phyloP scores from a whole-genome alignment of 1,140 invertebrate genomes.

The Andrena cerasifolii region DNA sequence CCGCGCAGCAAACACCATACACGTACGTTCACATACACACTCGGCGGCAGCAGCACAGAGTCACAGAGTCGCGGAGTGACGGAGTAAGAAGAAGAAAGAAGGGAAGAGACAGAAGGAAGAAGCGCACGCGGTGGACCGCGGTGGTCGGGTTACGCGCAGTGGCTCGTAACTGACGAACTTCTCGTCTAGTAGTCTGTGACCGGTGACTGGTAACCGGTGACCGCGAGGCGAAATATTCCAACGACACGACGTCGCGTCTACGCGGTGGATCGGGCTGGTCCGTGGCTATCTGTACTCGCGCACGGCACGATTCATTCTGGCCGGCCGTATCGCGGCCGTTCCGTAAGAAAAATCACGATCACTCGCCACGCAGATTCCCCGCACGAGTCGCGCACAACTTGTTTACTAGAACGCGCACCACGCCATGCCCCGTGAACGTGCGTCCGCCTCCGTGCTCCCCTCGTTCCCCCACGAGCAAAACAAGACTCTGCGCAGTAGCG shows the following conservation, averaged over 20 bases:
- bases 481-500: slow-evolving; percentile 75
- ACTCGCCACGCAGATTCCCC: slow-evolving; percentile 64
- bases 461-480: slow-evolving; percentile 69
- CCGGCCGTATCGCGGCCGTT: slow-evolving; percentile 3
- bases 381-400: slow-evolving; percentile 78
- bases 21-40: background rate
- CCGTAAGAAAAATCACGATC: slow-evolving; percentile 51
- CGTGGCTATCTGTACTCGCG: background rate
- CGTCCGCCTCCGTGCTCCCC: slow-evolving; percentile 53
- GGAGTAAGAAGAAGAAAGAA: background rate
- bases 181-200: too few relatives aligned
- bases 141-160: slow-evolving; percentile 20
- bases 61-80: too few relatives aligned
- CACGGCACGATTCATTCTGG: slow-evolving; percentile 14
- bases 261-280: slow-evolving; percentile 6
- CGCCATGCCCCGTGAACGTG: slow-evolving; percentile 74
- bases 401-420: slow-evolving; percentile 80
- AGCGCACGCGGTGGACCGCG: background rate
- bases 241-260: slow-evolving; percentile 6
- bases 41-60: background rate
- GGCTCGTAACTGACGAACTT: slow-evolving; percentile 34
- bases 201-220: too few relatives aligned
- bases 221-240: background rate
- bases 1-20: slow-evolving; percentile 21
- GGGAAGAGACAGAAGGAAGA: background rate